Conservation (phyloP, 37 sponge, comb jelly and placozoan species). For the Axinella damicornis region DNA sequence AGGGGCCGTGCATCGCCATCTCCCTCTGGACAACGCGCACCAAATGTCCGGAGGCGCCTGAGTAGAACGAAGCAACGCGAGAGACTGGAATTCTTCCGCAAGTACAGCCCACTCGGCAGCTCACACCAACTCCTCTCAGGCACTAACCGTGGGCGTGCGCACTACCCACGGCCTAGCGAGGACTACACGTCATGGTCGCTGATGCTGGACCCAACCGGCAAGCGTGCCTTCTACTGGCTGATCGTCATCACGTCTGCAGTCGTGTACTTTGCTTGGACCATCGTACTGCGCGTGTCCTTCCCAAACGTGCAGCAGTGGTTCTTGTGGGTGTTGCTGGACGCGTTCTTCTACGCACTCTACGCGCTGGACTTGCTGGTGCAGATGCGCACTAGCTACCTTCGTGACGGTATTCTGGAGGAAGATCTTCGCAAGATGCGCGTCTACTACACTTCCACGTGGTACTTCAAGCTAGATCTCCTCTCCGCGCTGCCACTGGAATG, state of each 20-base stretch:
- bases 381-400: slow-evolving; percentile 53
- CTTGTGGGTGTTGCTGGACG: slow-evolving; percentile 47
- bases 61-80: not conserved
- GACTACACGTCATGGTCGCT: too few relatives aligned
- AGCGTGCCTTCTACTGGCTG: slow-evolving; percentile 22
- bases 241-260: slow-evolving; percentile 25
- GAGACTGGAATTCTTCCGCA: slow-evolving; percentile 33
- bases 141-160: not conserved
- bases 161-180: too few relatives aligned
- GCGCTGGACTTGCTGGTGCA: slow-evolving; percentile 38
- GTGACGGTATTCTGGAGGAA: slow-evolving; percentile 53
- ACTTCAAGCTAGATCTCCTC: slow-evolving; percentile 33
- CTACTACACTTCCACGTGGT: slow-evolving; percentile 10
- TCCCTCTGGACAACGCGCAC: too few relatives aligned
- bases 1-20: too few relatives aligned
- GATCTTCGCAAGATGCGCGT: slow-evolving; percentile 7
- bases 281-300: slow-evolving; percentile 16
- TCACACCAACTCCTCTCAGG: not conserved
- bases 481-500: slow-evolving; percentile 53
- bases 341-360: slow-evolving; percentile 20
- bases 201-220: slow-evolving; percentile 42
- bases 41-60: not conserved
- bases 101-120: slow-evolving; percentile 45
- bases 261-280: slow-evolving; percentile 39
- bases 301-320: not conserved